These are phyloP conservation scores for Dryadula phaetusa DNA, from an alignment of 2,888 invertebrate species.

Conservation along the genomic window DNA sequence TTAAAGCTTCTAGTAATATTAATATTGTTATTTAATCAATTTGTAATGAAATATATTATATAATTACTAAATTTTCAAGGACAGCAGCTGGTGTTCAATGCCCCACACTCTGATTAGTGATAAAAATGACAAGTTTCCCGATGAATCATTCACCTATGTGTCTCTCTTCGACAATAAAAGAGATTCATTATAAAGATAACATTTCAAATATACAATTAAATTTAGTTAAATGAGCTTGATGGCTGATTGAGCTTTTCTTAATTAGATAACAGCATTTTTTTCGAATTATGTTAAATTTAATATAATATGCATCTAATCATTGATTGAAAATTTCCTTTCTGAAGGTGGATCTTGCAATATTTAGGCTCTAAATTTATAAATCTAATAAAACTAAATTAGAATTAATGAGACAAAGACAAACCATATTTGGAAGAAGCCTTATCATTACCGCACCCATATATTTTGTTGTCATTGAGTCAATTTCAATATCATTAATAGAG, in stretches of 20 bases:
- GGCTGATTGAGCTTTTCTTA: background rate
- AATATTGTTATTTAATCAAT: background rate
- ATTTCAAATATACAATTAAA: background rate
- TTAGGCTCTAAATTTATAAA: slow-evolving; percentile 18
- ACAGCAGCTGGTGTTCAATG: slow-evolving; percentile 9
- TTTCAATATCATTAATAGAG: slow-evolving; percentile 28
- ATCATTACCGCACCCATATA: slow-evolving; percentile 38
- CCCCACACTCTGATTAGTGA: slow-evolving; percentile 5
- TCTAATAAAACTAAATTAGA: slow-evolving; percentile 34
- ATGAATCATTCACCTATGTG: slow-evolving; percentile 14
- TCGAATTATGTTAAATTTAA: background rate
- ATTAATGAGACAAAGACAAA: slow-evolving; percentile 32
- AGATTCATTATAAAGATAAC: slow-evolving; percentile 5
- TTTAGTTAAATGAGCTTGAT: background rate
- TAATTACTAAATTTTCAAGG: slow-evolving; percentile 7
- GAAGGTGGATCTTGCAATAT: slow-evolving; percentile 23
- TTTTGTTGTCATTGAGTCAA: slow-evolving; percentile 35
- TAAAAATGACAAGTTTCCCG: slow-evolving; percentile 14
- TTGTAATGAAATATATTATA: background rate
- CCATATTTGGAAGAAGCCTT: slow-evolving; percentile 35
- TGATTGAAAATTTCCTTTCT: background rate
- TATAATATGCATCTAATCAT: background rate
- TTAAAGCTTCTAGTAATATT: background rate
- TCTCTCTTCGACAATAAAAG: slow-evolving; percentile 2
- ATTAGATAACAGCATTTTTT: background rate